phyloP scores from a whole-genome alignment of 2,888 invertebrate genomes.

The Oxyscelio sp. region DNA sequence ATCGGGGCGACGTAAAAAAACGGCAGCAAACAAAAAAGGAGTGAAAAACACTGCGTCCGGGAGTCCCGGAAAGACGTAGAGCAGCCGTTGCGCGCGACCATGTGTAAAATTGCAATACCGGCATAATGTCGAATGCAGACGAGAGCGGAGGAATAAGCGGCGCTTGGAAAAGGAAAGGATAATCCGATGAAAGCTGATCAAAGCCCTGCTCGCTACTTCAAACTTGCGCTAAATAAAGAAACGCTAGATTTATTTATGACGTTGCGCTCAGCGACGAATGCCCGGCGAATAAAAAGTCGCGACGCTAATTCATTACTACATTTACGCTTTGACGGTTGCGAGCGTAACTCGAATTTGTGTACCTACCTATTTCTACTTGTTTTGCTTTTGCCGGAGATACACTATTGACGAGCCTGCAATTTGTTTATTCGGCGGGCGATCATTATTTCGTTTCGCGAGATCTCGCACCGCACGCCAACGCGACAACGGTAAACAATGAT shows the following conservation, averaged over 20 bases:
- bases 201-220: constrained; percentile 27
- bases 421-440: constrained; percentile 7
- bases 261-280: background rate
- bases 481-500: constrained; percentile 18
- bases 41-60: background rate
- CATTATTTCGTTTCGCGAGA: constrained; percentile 20
- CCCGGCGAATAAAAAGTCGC: constrained; percentile 30
- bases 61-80: constrained; percentile 38
- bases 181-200: constrained; percentile 70
- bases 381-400: background rate
- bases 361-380: background rate
- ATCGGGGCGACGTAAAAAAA: constrained; percentile 10
- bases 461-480: background rate
- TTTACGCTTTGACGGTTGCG: constrained; percentile 1
- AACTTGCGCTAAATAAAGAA: constrained; percentile 51
- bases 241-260: constrained; percentile 50
- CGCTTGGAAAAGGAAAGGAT: constrained; percentile 45
- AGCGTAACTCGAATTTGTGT: background rate
- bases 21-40: background rate
- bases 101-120: constrained; percentile 71
- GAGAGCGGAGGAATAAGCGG: constrained; percentile 41
- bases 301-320: constrained; percentile 29
- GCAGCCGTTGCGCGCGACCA: constrained; percentile 64
- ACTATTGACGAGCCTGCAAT: background rate
- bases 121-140: constrained; percentile 68